phyloP scores from a whole-genome alignment of 2,797 vertebrate species.

The Emydoidea blandingii region DNA sequence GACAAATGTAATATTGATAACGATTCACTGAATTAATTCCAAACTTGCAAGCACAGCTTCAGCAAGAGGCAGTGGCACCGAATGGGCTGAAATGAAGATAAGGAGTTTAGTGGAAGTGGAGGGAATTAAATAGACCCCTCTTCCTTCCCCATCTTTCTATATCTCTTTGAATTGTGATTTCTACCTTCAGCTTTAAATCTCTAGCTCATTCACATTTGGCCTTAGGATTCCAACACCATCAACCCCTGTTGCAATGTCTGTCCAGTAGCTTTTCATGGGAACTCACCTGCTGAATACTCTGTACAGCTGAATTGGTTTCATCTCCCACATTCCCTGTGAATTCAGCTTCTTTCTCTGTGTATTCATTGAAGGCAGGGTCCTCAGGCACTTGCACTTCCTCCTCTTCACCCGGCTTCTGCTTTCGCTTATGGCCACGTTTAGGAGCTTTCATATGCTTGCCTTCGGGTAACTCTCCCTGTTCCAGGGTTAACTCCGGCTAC shows the following conservation, averaged over 20 bases:
- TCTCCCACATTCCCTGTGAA: constrained; percentile 88
- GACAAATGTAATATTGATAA: background rate
- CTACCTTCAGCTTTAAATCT: background rate
- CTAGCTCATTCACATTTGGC: background rate
- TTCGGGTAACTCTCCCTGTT: constrained; percentile 84
- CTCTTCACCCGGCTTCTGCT: constrained; percentile 82
- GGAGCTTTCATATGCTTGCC: constrained; percentile 82
- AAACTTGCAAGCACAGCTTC: background rate
- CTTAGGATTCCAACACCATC: background rate
- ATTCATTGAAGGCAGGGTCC: constrained; percentile 87
- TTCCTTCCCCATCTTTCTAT: background rate
- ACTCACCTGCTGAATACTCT: constrained; percentile 96
- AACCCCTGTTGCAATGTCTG: background rate
- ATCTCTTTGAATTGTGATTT: background rate
- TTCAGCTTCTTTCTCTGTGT: constrained; percentile 83
- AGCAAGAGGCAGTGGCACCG: background rate
- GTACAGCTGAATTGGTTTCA: constrained; percentile 93
- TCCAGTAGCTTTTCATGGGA: background rate
- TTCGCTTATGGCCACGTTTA: constrained; percentile 83
- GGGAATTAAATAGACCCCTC: background rate
- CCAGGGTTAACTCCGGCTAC: constrained; percentile 88
- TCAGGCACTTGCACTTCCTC: constrained; percentile 85
- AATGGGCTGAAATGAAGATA: background rate
- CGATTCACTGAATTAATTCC: background rate
- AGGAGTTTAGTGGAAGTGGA: background rate